Conservation (phyloP, 2,888 invertebrate species). For the Ormyrus thymus region DNA sequence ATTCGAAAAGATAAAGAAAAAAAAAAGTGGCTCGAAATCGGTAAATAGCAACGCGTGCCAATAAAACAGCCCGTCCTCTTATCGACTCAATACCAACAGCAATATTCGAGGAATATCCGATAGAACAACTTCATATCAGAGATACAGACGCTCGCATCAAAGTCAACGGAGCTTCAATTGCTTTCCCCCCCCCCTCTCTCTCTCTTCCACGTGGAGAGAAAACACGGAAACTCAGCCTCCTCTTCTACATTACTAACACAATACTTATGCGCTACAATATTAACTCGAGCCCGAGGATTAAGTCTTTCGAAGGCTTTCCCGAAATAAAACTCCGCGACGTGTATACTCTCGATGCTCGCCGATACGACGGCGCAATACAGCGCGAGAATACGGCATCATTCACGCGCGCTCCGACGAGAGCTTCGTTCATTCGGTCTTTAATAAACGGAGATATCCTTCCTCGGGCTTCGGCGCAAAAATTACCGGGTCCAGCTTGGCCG, state of each 20-base stretch:
- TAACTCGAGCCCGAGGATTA: slow-evolving; percentile 1
- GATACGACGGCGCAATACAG: background rate
- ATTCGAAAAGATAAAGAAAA: background rate
- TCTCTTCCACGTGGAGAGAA: background rate
- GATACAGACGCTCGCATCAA: slow-evolving; percentile 21
- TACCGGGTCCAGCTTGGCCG: background rate
- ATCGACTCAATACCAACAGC: slow-evolving; percentile 39
- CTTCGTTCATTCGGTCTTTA: too few species aligned
- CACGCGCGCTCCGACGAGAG: too few species aligned
- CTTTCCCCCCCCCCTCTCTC: background rate
- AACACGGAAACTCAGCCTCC: background rate
- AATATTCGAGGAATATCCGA: slow-evolving; percentile 41
- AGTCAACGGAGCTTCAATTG: slow-evolving; percentile 34
- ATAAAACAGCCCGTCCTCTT: slow-evolving; percentile 33
- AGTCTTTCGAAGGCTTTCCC: slow-evolving; percentile 18
- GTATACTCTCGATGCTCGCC: slow-evolving; percentile 5
- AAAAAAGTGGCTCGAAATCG: background rate
- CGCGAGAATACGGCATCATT: too few species aligned
- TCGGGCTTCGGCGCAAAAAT: too few species aligned
- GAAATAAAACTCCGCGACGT: slow-evolving; percentile 23
- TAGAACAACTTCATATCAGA: slow-evolving; percentile 36
- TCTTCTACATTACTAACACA: background rate
- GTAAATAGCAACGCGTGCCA: slow-evolving; percentile 5
- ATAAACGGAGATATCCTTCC: too few species aligned
- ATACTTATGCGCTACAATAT: slow-evolving; percentile 5